Percentiles rank a stretch among this genome's conserved stretches.
These are phyloP conservation scores for Amphimedon queenslandica DNA, from an alignment of 37 sponge, comb jelly and placozoan genomes.

Conservation along the genomic window DNA sequence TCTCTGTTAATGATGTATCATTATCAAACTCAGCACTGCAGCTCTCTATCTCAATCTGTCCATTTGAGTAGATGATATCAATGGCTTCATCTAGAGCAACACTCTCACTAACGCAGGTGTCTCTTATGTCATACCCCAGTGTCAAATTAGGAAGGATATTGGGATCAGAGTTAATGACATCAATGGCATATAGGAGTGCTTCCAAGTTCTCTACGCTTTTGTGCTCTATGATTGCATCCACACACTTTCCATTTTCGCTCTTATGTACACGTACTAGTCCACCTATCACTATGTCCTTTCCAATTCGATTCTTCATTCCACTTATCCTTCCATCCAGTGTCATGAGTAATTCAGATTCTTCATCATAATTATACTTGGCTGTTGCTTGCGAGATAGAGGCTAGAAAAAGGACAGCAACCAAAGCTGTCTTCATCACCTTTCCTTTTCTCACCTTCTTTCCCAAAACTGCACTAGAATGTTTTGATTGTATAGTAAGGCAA, in stretches of 20 bases:
- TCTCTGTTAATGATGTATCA: not conserved
- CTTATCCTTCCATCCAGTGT: slow-evolving; percentile 12
- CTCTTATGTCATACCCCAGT: slow-evolving; percentile 70
- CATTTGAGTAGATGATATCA: slow-evolving; percentile 17
- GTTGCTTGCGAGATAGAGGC: no score
- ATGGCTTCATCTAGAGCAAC: slow-evolving; percentile 53
- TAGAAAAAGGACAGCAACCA: no score
- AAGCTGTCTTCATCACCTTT: no score
- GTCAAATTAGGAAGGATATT: slow-evolving; percentile 37
- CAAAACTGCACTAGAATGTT: no score
- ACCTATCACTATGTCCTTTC: slow-evolving; percentile 53
- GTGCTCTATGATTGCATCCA: slow-evolving; percentile 6
- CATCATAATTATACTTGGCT: no score
- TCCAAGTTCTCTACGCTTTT: slow-evolving; percentile 57
- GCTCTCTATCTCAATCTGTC: not conserved
- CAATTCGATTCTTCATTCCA: slow-evolving; percentile 14
- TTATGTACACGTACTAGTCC: slow-evolving; percentile 69
- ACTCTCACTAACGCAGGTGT: slow-evolving; percentile 54
- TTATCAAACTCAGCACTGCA: not conserved
- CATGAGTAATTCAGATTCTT: not conserved
- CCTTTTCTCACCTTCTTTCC: no score
- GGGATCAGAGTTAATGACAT: slow-evolving; percentile 39
- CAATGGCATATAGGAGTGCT: slow-evolving; percentile 69
- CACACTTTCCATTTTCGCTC: no score
- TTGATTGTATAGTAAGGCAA: no score